These are phyloP conservation scores for Muscina levida DNA, from an alignment of 2,888 invertebrate genomes.

Conservation along the genomic window DNA sequence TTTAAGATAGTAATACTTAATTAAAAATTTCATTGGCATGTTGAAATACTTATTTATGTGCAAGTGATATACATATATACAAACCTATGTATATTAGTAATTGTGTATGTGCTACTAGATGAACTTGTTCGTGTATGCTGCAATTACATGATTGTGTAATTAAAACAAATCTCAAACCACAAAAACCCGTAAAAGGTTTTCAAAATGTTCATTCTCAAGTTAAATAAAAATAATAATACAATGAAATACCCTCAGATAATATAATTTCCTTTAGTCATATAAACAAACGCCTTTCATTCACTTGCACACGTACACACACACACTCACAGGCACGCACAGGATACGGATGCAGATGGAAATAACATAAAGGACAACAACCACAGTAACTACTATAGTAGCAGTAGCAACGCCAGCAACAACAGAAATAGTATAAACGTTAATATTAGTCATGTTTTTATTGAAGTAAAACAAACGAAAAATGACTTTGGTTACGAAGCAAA, in stretches of 20 bases:
- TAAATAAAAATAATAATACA: slow-evolving; percentile 61
- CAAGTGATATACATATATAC: neutral
- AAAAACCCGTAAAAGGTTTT: slow-evolving; percentile 63
- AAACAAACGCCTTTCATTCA: slow-evolving; percentile 60
- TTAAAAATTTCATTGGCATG: slow-evolving; percentile 25
- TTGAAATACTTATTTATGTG: neutral
- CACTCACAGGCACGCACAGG: slow-evolving; percentile 4
- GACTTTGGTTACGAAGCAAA: slow-evolving; percentile 59
- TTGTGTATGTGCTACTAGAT: neutral
- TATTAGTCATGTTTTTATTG: slow-evolving; percentile 66
- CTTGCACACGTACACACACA: neutral
- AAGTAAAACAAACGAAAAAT: slow-evolving; percentile 66
- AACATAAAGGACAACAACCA: slow-evolving; percentile 5
- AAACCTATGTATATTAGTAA: neutral
- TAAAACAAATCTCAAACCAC: slow-evolving; percentile 60
- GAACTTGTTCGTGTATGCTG: slow-evolving; percentile 48
- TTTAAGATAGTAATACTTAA: slow-evolving; percentile 21
- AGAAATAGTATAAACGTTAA: slow-evolving; percentile 56
- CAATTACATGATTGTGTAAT: slow-evolving; percentile 66
- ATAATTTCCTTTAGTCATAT: slow-evolving; percentile 65
- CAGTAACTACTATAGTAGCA: slow-evolving; percentile 21
- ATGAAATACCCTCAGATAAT: slow-evolving; percentile 64
- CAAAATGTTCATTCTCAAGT: slow-evolving; percentile 59
- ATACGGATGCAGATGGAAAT: neutral
- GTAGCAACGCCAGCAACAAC: neutral